Evolutionary conservation across 2,888 invertebrate genomes (phyloP).

Genomic region (Aromia moschata): DNA sequence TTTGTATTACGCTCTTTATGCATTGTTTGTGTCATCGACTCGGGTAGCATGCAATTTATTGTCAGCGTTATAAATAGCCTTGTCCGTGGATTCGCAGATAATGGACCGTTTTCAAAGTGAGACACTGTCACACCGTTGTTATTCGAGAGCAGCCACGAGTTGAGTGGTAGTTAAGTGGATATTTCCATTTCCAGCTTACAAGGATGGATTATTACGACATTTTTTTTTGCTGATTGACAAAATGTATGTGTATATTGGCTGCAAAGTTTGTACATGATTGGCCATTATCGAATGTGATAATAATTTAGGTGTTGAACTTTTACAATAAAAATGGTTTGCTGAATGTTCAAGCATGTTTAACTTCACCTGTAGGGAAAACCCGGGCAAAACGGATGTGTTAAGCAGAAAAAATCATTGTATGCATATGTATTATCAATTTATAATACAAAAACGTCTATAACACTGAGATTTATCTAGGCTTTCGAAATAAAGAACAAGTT

Average conservation of each 20-base stretch:
- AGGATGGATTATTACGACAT: constrained; percentile 1
- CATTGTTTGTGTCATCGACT: constrained; percentile 10
- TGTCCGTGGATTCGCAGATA: constrained; percentile 1
- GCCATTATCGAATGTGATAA: too few species aligned
- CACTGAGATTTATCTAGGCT: not conserved
- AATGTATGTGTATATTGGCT: too few species aligned
- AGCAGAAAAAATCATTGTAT: not conserved
- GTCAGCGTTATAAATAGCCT: constrained; percentile 9
- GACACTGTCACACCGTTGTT: constrained; percentile 11
- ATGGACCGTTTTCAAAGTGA: constrained; percentile 14
- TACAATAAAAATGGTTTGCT: too few species aligned
- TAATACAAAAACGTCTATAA: not conserved
- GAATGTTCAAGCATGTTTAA: too few species aligned
- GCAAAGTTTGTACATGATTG: too few species aligned
- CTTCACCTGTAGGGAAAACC: too few species aligned
- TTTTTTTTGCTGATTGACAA: too few species aligned
- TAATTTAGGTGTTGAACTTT: too few species aligned
- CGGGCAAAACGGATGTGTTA: not conserved
- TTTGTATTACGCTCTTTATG: not conserved
- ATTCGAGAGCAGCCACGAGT: constrained; percentile 8
- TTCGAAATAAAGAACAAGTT: not conserved
- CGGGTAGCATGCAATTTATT: constrained; percentile 11
- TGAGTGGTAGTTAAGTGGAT: constrained; percentile 11
- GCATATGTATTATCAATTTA: not conserved
- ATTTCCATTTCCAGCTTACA: constrained; percentile 10